Conservation (phyloP, 1,140 invertebrate species). For the Procambarus clarkii region DNA sequence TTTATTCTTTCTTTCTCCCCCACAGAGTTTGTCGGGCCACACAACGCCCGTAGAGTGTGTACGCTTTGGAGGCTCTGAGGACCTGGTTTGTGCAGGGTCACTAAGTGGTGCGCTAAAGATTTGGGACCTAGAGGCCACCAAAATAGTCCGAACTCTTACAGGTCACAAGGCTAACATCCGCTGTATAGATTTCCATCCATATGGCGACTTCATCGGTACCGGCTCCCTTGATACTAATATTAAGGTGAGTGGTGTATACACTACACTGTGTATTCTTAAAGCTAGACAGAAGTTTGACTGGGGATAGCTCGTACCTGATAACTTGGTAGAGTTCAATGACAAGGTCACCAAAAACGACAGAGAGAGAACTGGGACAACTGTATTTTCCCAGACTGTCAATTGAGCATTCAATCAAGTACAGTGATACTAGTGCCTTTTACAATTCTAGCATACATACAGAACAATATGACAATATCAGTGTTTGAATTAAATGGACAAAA, state of each 20-base stretch:
- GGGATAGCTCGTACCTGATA: no score
- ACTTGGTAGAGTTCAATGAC: no score
- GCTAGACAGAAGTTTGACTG: no score
- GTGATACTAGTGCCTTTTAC: no score
- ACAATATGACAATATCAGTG: no score
- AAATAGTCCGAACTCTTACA: slow-evolving; percentile 91
- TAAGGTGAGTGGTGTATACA: slow-evolving; percentile 78
- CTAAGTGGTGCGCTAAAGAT: slow-evolving; percentile 94
- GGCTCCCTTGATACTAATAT: slow-evolving; percentile 94
- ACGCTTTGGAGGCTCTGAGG: slow-evolving; percentile 94
- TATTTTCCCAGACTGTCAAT: no score
- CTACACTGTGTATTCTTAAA: no score
- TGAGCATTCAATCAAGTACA: no score
- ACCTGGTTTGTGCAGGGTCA: slow-evolving; percentile 95
- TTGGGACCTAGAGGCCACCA: slow-evolving; percentile 96
- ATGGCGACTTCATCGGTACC: slow-evolving; percentile 94
- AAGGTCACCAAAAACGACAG: no score
- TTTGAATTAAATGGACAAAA: no score
- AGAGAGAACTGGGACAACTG: no score
- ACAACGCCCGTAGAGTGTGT: slow-evolving; percentile 95
- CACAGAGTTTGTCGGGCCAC: slow-evolving; percentile 92
- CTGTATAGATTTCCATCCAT: slow-evolving; percentile 97
- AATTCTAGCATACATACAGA: no score
- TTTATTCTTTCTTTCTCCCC: slow-evolving; percentile 72
- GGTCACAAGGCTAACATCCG: slow-evolving; percentile 94